Base-by-base conservation (phyloP, 2,113 vertebrate species). In the Calidris pygmaea region DNA sequence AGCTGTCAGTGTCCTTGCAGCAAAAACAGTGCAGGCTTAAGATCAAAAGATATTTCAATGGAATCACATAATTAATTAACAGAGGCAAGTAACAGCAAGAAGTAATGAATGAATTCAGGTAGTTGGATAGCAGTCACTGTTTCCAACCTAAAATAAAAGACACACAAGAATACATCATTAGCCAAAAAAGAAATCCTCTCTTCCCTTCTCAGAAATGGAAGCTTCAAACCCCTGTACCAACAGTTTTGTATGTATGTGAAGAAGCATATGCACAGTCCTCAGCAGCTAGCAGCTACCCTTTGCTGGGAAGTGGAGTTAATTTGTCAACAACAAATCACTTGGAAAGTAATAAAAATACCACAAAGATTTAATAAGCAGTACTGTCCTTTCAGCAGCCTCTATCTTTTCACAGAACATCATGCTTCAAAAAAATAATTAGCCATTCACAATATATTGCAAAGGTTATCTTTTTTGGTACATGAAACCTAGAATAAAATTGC, bases 101-200 rank as follows among this genome's bases (percentile, higher is more conserved):
- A 88, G 41, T 29, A 39, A 87, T 52, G 7, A 59, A 74, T 67
- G 26, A 41, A 63, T 56, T 74, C 26, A 72, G 52, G 47, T 53
- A 53, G 77, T 29, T 92, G 77, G 50, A 14, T 88, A 74, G 43
- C 4, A 85, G 34, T 45, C 32, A 89, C 15, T 37, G 17, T 73
- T 95, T 95, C 71, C 41, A 77, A 62, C 34, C 67, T 90, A 91
- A 88, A 93, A 90, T 22, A 83, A 90, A 85, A 15, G 21, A 47
- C 34, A 86, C 3, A 32, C 22, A 67, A 90, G n/a, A 90, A 93
- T 34, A 83, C 74, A 85, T 24, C 18, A 12, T 52, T 39, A 84
- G 39, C 80, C 29, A 87, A 66, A 47, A 89, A 95, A 93, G 14
- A 71, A 90, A 88, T 77, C 6, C 9, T 71, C 30, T 77, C 11